Percentiles rank a stretch among this genome's conserved stretches.
Evolutionary conservation across 2,888 invertebrate genomes (phyloP).

Genomic region (Drosophila anomalipes): DNA sequence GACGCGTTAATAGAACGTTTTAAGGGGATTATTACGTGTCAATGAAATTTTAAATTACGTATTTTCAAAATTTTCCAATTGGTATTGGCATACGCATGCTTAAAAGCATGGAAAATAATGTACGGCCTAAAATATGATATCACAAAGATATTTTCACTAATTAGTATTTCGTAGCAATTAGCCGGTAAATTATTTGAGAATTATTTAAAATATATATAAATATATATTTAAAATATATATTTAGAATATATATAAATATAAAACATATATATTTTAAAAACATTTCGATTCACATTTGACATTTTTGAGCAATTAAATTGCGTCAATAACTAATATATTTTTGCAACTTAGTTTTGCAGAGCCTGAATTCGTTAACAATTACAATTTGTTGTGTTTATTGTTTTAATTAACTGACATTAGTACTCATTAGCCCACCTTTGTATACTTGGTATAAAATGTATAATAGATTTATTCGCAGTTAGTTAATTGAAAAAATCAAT

Average conservation of each 20-base stretch:
- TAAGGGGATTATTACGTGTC: slow-evolving; percentile 49
- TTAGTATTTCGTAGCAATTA: slow-evolving; percentile 48
- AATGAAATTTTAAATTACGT: slow-evolving; percentile 28
- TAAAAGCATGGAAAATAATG: slow-evolving; percentile 43
- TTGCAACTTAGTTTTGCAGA: neutral
- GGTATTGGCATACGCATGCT: slow-evolving; percentile 32
- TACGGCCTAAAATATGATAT: slow-evolving; percentile 29
- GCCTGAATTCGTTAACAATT: neutral
- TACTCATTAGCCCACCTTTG: neutral
- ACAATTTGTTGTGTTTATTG: neutral
- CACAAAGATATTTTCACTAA: slow-evolving; percentile 42
- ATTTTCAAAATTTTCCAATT: slow-evolving; percentile 21
- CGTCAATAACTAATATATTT: neutral
- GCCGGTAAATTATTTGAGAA: slow-evolving; percentile 15
- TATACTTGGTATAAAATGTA: neutral
- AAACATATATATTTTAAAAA: neutral
- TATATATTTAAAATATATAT: neutral
- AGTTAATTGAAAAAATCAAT: neutral
- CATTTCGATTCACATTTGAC: neutral
- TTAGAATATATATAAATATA: too few species aligned
- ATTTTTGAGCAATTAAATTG: neutral
- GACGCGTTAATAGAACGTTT: slow-evolving; percentile 39
- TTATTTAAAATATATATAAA: neutral
- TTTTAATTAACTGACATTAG: neutral
- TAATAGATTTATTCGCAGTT: neutral